Evolutionary conservation across 2,797 vertebrate species (phyloP).

Genomic region (Moxostoma hubbsi): DNA sequence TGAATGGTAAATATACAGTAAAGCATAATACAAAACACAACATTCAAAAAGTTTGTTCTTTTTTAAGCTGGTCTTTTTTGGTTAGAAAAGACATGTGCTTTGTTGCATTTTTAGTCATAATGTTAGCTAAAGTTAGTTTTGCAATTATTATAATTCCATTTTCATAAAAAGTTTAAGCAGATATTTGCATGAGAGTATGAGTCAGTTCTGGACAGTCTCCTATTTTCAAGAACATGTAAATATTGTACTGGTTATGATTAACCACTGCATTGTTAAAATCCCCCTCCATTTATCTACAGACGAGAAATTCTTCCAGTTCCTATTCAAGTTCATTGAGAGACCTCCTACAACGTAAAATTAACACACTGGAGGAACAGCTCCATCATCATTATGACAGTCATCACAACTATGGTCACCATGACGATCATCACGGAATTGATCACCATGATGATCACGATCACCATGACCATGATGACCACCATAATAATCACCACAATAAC

Average conservation of each 20-base stretch:
- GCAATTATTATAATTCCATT: conserved; percentile 10
- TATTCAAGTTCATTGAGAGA: conserved; percentile 82
- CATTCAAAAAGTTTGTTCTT: neutral
- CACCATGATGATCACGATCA: conserved; percentile 43
- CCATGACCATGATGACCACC: conserved; percentile 40
- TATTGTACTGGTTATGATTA: neutral
- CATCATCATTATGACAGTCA: conserved; percentile 65
- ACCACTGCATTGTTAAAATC: neutral
- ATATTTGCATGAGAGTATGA: conserved; percentile 16
- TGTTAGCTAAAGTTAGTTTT: neutral
- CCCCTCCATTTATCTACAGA: conserved; percentile 56
- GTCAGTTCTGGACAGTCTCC: conserved; percentile 22
- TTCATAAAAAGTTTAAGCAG: conserved; percentile 12
- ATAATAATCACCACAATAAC: conserved; percentile 51
- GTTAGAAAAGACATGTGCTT: neutral
- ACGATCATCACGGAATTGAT: conserved; percentile 39
- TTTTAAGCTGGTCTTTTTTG: neutral
- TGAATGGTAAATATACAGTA: neutral
- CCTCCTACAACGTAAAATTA: conserved; percentile 83
- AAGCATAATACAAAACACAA: neutral
- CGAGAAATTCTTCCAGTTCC: conserved; percentile 81
- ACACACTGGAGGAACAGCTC: conserved; percentile 81
- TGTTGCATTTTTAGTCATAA: neutral
- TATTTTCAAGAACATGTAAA: conserved; percentile 9
- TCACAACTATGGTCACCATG: conserved; percentile 46